These are phyloP conservation scores for Falco naumanni DNA, from an alignment of 2,797 vertebrate species.

Conservation along the genomic window DNA sequence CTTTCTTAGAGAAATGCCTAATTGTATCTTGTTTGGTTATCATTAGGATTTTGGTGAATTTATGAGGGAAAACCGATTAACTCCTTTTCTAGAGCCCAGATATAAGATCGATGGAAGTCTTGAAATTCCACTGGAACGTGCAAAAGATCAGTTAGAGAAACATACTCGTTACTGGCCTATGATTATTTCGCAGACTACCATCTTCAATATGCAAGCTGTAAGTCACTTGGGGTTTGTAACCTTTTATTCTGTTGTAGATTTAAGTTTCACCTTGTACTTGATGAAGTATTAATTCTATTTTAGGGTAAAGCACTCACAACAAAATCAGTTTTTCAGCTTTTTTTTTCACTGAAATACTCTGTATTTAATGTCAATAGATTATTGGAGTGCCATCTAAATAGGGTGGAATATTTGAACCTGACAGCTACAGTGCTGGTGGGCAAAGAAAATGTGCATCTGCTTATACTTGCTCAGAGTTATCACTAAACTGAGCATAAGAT, in stretches of 20 bases:
- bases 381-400: background rate
- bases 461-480: background rate
- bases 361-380: background rate
- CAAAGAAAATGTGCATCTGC: background rate
- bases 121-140: constrained; percentile 89
- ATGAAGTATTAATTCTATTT: background rate
- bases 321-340: background rate
- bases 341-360: background rate
- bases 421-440: background rate
- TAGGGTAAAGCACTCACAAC: background rate
- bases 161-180: constrained; percentile 99
- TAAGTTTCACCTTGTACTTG: background rate
- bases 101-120: constrained; percentile 82
- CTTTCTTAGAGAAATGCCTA: constrained; percentile 72
- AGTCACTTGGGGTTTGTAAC: constrained; percentile 52
- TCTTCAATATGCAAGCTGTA: constrained; percentile 99
- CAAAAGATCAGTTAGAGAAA: constrained; percentile 94
- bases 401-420: background rate
- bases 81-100: constrained; percentile 89
- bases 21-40: constrained; percentile 80
- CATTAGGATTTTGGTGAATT: constrained; percentile 98
- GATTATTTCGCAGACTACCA: constrained; percentile 99
- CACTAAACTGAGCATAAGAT: background rate
- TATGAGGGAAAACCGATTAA: constrained; percentile 98
- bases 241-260: background rate